Evolutionary conservation across 30 jellyfish, hydroid and myxozoan species (phyloP), one percentile per base, ranked within the genome.

Genomic region (Phacellophora camtschatica): DNA sequence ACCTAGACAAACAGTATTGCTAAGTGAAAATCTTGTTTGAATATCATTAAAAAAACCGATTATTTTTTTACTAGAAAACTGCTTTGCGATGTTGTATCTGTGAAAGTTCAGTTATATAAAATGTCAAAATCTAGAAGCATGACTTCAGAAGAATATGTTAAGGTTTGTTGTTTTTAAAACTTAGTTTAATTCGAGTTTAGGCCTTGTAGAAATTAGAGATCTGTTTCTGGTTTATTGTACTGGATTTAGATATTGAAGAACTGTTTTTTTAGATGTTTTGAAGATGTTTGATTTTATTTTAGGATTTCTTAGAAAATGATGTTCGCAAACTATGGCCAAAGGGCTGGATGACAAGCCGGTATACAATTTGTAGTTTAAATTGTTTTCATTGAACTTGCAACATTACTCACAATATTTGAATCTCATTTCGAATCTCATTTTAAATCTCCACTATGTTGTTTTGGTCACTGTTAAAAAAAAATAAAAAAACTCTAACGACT

Each of bases 321-420:
- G 92, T 92, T 22, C 85, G 98, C 18, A 87, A 85, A 46, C 66
- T 85, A 15, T 92, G 98, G 98, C 98, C 98, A 9, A 92, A 92
- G 42, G 98, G 98, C 20, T 92, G 98, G 98, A 92, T 92, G 98
- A 92, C 98, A 4, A 92, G 98, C 94, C 80, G 98, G 98, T 92
- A 50, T 9, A 19, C 77, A 64, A 64, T 16, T 62, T 62, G 9
- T 33, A 0, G 9, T 28, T 33, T 33, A 1, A 54, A 54, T 19
- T 18, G 5, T 29, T 27, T 25, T 54, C 13, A 6, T 55, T 25
- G 77, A 20, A 29, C n/a, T n/a, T n/a, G n/a, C n/a, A n/a, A n/a
- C n/a, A n/a, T n/a, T n/a, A n/a, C n/a, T n/a, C n/a, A n/a, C n/a
- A n/a, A n/a, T n/a, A n/a, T n/a, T n/a, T n/a, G n/a, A n/a, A n/a